A percentile compares a stretch with the other conserved stretches of the same genome.
Conservation (phyloP, 2,113 vertebrate species). For the Phaethornis superciliosus region DNA sequence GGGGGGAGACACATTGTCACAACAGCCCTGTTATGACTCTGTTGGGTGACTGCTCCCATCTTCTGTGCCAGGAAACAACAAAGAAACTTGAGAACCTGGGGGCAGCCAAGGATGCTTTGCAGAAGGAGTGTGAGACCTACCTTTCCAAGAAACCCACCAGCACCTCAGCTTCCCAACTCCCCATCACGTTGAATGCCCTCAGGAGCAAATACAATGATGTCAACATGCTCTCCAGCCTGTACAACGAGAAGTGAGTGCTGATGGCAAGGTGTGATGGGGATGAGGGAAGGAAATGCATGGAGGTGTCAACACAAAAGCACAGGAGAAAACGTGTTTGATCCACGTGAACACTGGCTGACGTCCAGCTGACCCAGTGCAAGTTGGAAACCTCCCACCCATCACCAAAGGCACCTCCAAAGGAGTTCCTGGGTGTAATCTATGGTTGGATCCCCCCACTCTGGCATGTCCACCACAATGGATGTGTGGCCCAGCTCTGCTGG, state of each 20-base stretch:
- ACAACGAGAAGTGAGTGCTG: slow-evolving; percentile 85
- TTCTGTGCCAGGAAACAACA: slow-evolving; percentile 74
- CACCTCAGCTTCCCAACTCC: slow-evolving; percentile 79
- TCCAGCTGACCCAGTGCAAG: neutral
- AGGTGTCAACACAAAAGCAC: neutral
- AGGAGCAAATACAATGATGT: slow-evolving; percentile 85
- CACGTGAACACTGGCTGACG: neutral
- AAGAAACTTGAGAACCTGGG: slow-evolving; percentile 80
- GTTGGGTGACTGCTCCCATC: slow-evolving; percentile 20
- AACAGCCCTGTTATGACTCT: neutral
- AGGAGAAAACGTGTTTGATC: neutral
- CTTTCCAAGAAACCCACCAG: slow-evolving; percentile 75
- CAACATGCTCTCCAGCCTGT: slow-evolving; percentile 82
- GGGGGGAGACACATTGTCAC: neutral
- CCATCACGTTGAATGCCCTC: slow-evolving; percentile 78
- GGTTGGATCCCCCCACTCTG: neutral
- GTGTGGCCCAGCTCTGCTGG: neutral
- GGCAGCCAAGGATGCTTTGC: slow-evolving; percentile 79
- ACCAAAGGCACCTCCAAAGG: neutral
- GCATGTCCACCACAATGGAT: neutral
- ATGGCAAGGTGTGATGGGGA: neutral
- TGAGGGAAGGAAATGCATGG: neutral
- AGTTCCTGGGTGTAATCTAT: neutral
- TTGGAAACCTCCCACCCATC: neutral
- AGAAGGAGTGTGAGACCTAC: slow-evolving; percentile 82